A percentile compares a stretch with the other conserved stretches of the same genome.
Conservation (phyloP, 2,888 invertebrate species). For the Rugalucina vietnamica region DNA sequence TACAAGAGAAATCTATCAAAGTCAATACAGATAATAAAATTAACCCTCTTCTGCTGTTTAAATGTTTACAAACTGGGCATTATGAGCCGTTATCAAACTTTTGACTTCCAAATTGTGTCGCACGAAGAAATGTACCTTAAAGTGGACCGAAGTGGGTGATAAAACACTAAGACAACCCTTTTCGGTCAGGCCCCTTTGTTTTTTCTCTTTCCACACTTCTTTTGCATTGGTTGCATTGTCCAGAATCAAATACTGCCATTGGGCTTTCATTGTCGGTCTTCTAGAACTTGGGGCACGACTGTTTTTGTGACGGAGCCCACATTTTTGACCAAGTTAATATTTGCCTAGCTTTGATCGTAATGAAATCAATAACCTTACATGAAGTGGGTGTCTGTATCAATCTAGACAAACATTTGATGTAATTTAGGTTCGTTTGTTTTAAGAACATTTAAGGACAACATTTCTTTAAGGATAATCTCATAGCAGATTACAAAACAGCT, state of each 20-base stretch:
- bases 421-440: too few species aligned
- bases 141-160: too few species aligned
- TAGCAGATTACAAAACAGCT: too few species aligned
- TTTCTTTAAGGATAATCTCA: too few species aligned
- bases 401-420: neutral
- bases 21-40: neutral
- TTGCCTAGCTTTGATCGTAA: slow-evolving; percentile 10
- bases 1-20: slow-evolving; percentile 15
- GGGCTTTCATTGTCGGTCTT: too few species aligned
- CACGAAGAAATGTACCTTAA: neutral
- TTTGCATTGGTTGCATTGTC: too few species aligned
- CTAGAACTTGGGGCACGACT: too few species aligned
- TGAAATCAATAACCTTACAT: slow-evolving; percentile 5
- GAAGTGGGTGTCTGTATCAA: neutral
- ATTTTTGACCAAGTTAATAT: slow-evolving; percentile 2
- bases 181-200: too few species aligned
- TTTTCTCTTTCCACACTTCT: too few species aligned
- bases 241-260: too few species aligned
- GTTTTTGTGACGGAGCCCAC: neutral
- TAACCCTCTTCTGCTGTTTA: slow-evolving; percentile 6
- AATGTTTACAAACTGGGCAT: slow-evolving; percentile 17
- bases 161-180: too few species aligned
- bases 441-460: too few species aligned
- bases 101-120: neutral
- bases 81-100: slow-evolving; percentile 6